phyloP scores from a whole-genome alignment of 2,888 invertebrate species.

The Alloscopus bannaensis region DNA sequence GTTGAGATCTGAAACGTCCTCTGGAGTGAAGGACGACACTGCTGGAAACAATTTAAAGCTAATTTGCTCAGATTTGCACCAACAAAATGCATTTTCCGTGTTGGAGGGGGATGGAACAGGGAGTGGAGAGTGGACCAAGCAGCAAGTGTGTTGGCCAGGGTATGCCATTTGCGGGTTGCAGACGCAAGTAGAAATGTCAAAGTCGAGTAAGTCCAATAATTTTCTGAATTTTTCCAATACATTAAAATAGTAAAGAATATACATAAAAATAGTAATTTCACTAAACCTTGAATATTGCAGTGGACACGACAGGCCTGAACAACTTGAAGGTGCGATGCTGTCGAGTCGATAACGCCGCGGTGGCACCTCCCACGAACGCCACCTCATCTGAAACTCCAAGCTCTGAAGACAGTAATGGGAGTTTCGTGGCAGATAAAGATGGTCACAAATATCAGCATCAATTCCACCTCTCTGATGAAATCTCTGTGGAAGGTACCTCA shows the following conservation, averaged over 20 bases:
- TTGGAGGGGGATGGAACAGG: conserved; percentile 62
- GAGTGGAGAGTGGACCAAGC: conserved; percentile 57
- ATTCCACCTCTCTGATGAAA: conserved; percentile 5
- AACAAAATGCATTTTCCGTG: conserved; percentile 20
- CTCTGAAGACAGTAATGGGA: conserved; percentile 1
- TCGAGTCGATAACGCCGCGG: background rate
- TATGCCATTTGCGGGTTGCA: conserved; percentile 64
- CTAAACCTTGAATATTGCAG: conserved; percentile 38
- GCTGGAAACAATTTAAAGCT: conserved; percentile 65
- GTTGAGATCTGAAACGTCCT: conserved; percentile 47
- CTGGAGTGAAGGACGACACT: conserved; percentile 61
- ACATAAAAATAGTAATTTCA: conserved; percentile 5
- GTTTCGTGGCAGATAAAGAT: conserved; percentile 15
- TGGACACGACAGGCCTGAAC: conserved; percentile 63
- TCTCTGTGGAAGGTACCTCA: background rate
- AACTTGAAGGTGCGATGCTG: conserved; percentile 64
- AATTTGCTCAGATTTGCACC: conserved; percentile 50
- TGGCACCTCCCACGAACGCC: background rate
- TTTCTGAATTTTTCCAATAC: no score
- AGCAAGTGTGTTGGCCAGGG: conserved; percentile 55
- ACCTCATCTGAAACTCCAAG: background rate
- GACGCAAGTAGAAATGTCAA: conserved; percentile 58
- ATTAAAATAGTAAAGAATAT: background rate
- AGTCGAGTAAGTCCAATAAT: conserved; percentile 31
- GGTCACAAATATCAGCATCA: conserved; percentile 15